Percentiles rank a stretch among this genome's conserved stretches.
Conservation (phyloP, 1,140 invertebrate genomes). For the Trachymyrmex cornetzi region DNA sequence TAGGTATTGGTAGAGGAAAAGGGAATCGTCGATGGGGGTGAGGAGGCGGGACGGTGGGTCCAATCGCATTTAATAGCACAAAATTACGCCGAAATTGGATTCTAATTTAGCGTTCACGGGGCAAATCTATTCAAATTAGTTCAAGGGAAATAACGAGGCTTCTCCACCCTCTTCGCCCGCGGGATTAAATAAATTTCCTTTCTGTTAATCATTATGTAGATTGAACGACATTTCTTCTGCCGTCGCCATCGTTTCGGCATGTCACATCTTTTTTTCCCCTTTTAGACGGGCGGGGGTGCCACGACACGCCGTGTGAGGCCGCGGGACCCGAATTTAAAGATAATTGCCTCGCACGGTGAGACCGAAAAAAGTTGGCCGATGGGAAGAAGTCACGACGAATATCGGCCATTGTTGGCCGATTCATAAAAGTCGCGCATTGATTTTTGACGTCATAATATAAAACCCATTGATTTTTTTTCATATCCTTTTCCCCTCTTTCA, state of each 20-base stretch:
- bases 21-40: background rate
- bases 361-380: constrained; percentile 41
- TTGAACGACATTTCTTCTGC: constrained; percentile 84
- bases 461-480: constrained; percentile 34
- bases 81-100: constrained; percentile 87
- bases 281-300: background rate
- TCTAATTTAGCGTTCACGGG: constrained; percentile 85
- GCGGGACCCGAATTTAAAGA: constrained; percentile 80
- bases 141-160: constrained; percentile 82
- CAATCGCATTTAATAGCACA: constrained; percentile 86
- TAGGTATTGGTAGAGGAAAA: background rate
- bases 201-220: constrained; percentile 87
- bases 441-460: constrained; percentile 48
- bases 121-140: constrained; percentile 86
- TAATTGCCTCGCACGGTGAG: constrained; percentile 79
- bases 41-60: constrained; percentile 46
- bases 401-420: constrained; percentile 55
- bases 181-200: constrained; percentile 86
- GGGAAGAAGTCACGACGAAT: constrained; percentile 51
- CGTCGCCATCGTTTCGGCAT: constrained; percentile 45
- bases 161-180: constrained; percentile 63
- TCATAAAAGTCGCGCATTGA: constrained; percentile 71
- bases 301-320: constrained; percentile 43
- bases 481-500: too few species aligned
- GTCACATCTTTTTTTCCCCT: constrained; percentile 35